Evolutionary conservation across 2,113 vertebrate species (phyloP), one percentile per base, ranked within the genome.

Genomic region (Rhombomys opimus): DNA sequence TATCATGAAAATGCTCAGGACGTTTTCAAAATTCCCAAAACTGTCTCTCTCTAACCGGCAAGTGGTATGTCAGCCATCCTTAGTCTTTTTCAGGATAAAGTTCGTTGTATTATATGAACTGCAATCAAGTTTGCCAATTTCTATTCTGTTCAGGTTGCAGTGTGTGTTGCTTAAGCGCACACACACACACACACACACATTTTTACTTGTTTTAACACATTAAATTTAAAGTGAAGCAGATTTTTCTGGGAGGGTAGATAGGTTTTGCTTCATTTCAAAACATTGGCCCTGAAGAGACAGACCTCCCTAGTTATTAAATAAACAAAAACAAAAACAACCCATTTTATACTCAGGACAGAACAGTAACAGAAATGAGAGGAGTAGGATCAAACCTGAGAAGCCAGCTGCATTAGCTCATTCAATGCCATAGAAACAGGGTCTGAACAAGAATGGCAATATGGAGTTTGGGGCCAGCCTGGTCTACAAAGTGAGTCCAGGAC

Each of bases 21-120:
- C 30, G 27, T 86, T 89, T 95, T 77, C 35, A 78, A 68, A 90
- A 75, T 89, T 77, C 68, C 50, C 72, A 73, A 75, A 87, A 59
- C 30, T 78, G 14, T 85, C 59, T 84, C 22, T 59, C 35, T 87
- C 46, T 73, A 41, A 84, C 30, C 35, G 78, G 32, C 4, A 89
- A 38, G 63, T 82, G 35, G 59, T 90, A 38, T 86, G 92, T 92
- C 92, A 97, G 90, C 78, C n/a, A 80, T 41, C 50, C 76, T 93
- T 27, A 95, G 12, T 27, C 72, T 72, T 46, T 94, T 97, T 72
- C 57, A 88, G 85, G 70, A 68, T 88, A 59, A 65, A 80, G 32
- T 70, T 17, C 41, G 7, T 95, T 89, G 0, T 1, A 61, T 95
- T 86, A 50, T 20, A 73, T 73, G 61, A 80, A 13, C 30, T 91